A percentile compares a stretch with the other conserved stretches of the same genome.
Conservation (phyloP, 2,888 invertebrate genomes). For the Ashinkailepas kermadecensis region DNA sequence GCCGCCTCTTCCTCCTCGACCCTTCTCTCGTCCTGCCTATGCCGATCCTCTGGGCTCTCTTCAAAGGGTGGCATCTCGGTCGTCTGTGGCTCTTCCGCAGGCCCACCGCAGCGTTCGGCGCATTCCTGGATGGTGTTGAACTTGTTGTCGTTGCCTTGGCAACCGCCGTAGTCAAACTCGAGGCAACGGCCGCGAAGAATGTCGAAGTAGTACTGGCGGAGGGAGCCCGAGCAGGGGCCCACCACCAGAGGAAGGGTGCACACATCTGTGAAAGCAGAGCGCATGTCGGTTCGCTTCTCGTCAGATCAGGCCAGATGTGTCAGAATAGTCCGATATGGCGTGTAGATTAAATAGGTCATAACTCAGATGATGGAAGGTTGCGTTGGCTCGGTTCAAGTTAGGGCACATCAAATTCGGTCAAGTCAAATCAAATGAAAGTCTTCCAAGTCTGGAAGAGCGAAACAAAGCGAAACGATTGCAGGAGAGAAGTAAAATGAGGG, state of each 20-base stretch:
- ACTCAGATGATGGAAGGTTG: too few relatives aligned
- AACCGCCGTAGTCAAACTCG: conserved; percentile 70
- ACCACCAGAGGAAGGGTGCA: conserved; percentile 59
- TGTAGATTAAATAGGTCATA: too few relatives aligned
- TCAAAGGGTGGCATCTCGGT: not conserved
- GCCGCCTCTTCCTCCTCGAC: not conserved
- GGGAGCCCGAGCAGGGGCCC: conserved; percentile 60
- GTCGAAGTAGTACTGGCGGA: conserved; percentile 66
- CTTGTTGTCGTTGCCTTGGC: conserved; percentile 73
- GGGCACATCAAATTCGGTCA: too few relatives aligned
- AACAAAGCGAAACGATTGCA: too few relatives aligned
- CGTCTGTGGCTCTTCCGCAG: not conserved
- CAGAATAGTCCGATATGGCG: too few relatives aligned
- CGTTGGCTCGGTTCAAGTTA: too few relatives aligned
- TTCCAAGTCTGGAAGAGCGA: too few relatives aligned
- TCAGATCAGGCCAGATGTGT: too few relatives aligned
- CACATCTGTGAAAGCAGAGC: conserved; percentile 48
- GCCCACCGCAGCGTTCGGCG: not conserved
- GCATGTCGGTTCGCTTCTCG: too few relatives aligned
- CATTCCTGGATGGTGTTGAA: conserved; percentile 49
- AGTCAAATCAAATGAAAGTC: too few relatives aligned
- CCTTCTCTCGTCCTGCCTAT: not conserved
- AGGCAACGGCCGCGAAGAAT: conserved; percentile 56
- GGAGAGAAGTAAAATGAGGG: too few relatives aligned
- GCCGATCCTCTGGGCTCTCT: not conserved